Evolutionary conservation across 2,888 invertebrate genomes (phyloP).

Genomic region (Cancer borealis): DNA sequence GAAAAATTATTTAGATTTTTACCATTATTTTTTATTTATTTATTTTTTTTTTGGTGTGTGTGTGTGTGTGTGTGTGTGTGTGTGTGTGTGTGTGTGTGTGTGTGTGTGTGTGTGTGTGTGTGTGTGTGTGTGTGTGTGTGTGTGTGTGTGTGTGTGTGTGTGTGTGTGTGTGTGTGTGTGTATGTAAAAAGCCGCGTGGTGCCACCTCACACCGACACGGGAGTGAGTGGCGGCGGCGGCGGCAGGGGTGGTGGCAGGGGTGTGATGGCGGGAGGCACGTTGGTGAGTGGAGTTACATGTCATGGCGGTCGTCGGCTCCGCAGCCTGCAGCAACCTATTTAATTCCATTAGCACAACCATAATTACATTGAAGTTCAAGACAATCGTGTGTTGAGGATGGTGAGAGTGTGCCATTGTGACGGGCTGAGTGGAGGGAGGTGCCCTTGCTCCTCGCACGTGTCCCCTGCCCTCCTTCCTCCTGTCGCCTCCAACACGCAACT

Average conservation of each 20-base stretch:
- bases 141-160: not conserved
- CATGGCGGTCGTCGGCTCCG: slow-evolving; percentile 37
- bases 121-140: not conserved
- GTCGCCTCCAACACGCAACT: slow-evolving; percentile 29
- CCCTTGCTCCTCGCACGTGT: slow-evolving; percentile 52
- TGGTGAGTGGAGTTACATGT: slow-evolving; percentile 1
- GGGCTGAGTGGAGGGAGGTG: slow-evolving; percentile 40
- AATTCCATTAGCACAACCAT: slow-evolving; percentile 71
- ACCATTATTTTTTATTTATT: no score
- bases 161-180: no score
- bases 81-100: not conserved
- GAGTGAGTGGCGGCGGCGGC: not conserved
- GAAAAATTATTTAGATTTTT: not conserved
- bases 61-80: not conserved
- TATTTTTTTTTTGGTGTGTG: no score
- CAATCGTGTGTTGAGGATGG: slow-evolving; percentile 68
- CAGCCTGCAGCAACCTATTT: slow-evolving; percentile 63
- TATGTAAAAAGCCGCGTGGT: not conserved
- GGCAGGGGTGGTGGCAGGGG: not conserved
- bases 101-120: slow-evolving; percentile 13
- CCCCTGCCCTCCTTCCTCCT: not conserved
- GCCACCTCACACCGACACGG: not conserved
- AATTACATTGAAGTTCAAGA: slow-evolving; percentile 66
- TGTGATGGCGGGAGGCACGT: not conserved
- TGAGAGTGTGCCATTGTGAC: slow-evolving; percentile 68